Conservation (phyloP, 2,888 invertebrate species). For the Kuschelorhynchus macadamiae region DNA sequence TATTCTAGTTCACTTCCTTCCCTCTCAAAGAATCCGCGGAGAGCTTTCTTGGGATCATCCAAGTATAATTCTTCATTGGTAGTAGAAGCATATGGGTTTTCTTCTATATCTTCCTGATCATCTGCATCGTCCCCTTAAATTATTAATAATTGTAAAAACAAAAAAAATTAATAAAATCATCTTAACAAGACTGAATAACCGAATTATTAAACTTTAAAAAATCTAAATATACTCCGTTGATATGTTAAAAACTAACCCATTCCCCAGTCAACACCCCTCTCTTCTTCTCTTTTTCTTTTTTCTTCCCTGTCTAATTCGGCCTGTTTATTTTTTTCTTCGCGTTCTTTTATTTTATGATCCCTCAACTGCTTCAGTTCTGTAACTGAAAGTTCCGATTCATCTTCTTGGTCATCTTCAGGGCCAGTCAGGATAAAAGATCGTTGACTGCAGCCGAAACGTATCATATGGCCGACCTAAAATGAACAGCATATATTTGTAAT, state of each 20-base stretch:
- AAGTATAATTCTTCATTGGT: conserved; percentile 91
- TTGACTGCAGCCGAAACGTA: conserved; percentile 93
- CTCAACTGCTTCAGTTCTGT: conserved; percentile 79
- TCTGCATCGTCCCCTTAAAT: conserved; percentile 84
- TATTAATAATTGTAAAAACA: conserved; percentile 8
- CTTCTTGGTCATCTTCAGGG: conserved; percentile 88
- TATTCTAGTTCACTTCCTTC: conserved; percentile 90
- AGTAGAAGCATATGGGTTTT: conserved; percentile 87
- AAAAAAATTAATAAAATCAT: conserved; percentile 10
- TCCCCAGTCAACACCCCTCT: conserved; percentile 92
- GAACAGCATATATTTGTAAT: no score
- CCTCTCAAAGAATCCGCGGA: conserved; percentile 94
- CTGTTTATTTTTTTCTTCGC: conserved; percentile 69
- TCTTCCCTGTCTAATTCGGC: conserved; percentile 71
- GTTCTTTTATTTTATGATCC: conserved; percentile 61
- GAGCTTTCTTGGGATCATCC: conserved; percentile 95
- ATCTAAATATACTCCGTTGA: not conserved
- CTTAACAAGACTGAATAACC: no score
- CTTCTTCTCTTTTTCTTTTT: conserved; percentile 72
- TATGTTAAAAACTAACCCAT: conserved; percentile 75
- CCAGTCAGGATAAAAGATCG: conserved; percentile 87
- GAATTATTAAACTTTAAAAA: no score
- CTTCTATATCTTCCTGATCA: conserved; percentile 84
- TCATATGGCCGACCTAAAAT: conserved; percentile 87
- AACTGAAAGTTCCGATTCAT: conserved; percentile 85